Conservation (phyloP, 2,113 vertebrate species). For the Noturus placidus region DNA sequence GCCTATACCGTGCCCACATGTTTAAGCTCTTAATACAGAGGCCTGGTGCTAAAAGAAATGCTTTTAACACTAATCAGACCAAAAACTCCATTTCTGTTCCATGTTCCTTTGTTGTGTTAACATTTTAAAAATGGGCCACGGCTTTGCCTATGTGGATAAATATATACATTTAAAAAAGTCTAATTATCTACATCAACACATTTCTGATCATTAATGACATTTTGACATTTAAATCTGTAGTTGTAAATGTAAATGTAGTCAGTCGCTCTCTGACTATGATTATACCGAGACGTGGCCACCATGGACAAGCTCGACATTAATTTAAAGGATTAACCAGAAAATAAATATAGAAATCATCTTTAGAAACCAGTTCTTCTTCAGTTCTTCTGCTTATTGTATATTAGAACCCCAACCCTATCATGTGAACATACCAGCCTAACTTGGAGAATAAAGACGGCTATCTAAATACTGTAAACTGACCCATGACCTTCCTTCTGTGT, state of each 20-base stretch:
- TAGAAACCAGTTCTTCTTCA: not conserved
- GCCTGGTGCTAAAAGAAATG: not conserved
- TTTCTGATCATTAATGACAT: conserved; percentile 31
- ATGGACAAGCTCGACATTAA: conserved; percentile 3
- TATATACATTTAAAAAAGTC: not conserved
- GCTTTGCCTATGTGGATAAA: not conserved
- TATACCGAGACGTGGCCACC: not conserved
- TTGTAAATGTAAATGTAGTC: not conserved
- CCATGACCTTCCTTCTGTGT: not conserved
- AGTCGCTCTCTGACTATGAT: not conserved
- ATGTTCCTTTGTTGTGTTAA: not conserved
- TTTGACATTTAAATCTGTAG: not conserved
- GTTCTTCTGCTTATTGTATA: not conserved
- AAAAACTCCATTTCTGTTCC: conserved; percentile 21
- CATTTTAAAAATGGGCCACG: not conserved
- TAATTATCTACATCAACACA: not conserved
- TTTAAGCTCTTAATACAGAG: conserved; percentile 1
- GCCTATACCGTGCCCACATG: not conserved
- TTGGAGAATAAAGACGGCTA: not conserved
- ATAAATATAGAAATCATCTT: not conserved
- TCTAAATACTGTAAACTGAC: not conserved
- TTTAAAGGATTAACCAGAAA: not conserved
- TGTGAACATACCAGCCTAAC: not conserved
- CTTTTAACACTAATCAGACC: conserved; percentile 19
- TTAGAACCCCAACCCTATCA: not conserved